A percentile compares a stretch with the other conserved stretches of the same genome.
phyloP scores from a whole-genome alignment of 2,888 invertebrate genomes.

The Apamea monoglypha region DNA sequence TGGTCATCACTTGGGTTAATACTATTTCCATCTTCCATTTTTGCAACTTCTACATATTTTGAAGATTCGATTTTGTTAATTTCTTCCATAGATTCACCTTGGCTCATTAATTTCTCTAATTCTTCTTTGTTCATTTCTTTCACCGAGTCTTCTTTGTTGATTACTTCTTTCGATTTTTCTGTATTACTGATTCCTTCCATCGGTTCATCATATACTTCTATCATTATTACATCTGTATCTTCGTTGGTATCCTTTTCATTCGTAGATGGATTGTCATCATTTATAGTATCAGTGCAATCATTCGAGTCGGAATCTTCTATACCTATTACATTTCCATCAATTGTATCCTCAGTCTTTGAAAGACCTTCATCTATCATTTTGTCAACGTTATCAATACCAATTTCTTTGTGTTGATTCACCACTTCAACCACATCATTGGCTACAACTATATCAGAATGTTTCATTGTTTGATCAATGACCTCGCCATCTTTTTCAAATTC shows the following conservation, averaged over 20 bases:
- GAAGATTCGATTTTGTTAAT: neutral
- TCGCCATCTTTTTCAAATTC: neutral
- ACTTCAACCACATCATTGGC: neutral
- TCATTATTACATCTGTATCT: slow-evolving; percentile 11
- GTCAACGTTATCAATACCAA: neutral
- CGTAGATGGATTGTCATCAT: neutral
- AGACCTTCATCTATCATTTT: neutral
- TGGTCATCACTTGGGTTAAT: neutral
- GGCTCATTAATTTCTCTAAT: neutral
- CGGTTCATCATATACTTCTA: neutral
- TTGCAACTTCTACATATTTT: neutral
- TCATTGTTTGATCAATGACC: no score
- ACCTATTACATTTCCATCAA: neutral
- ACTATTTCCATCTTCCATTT: neutral
- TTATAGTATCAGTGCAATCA: neutral
- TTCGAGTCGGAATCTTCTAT: neutral
- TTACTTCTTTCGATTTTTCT: neutral
- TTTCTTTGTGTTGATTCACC: neutral
- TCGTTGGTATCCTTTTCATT: neutral
- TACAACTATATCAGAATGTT: neutral
- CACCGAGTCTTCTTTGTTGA: neutral
- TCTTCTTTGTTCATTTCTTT: neutral
- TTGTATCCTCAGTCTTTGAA: neutral
- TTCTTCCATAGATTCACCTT: neutral
- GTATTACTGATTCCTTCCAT: slow-evolving; percentile 3